phyloP scores from a whole-genome alignment of 2,113 vertebrate species.

The Phalacrocorax brasilianus region DNA sequence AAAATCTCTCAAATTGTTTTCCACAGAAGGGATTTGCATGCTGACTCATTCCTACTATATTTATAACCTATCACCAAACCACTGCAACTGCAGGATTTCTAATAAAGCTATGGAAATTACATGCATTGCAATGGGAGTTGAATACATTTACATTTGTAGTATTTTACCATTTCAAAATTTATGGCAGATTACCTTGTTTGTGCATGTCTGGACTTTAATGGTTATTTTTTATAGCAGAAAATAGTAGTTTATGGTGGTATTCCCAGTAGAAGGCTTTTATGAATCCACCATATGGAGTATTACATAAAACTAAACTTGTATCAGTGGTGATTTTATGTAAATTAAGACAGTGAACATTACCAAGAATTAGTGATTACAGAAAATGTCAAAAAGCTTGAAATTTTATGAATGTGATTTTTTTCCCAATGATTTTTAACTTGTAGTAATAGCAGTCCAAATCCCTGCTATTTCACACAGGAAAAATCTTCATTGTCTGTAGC shows the following conservation, averaged over 20 bases:
- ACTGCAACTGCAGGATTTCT: slow-evolving; percentile 74
- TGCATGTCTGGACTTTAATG: slow-evolving; percentile 80
- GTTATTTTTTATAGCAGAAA: slow-evolving; percentile 80
- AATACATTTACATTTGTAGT: slow-evolving; percentile 81
- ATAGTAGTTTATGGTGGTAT: slow-evolving; percentile 80
- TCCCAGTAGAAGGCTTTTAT: slow-evolving; percentile 80
- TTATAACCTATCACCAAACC: slow-evolving; percentile 76
- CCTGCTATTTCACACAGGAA: background rate
- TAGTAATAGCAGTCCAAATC: background rate
- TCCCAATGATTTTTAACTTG: background rate
- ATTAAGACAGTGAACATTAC: slow-evolving; percentile 63
- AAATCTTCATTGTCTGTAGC: background rate
- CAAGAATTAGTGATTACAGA: slow-evolving; percentile 69
- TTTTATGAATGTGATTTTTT: background rate
- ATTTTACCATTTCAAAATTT: slow-evolving; percentile 81
- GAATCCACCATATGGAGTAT: slow-evolving; percentile 77
- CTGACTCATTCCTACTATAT: slow-evolving; percentile 81
- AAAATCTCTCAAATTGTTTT: slow-evolving; percentile 78
- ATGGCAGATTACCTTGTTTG: slow-evolving; percentile 85
- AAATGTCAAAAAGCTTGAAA: slow-evolving; percentile 34
- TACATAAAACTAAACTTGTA: slow-evolving; percentile 73
- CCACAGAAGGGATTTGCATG: slow-evolving; percentile 78
- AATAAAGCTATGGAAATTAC: slow-evolving; percentile 82
- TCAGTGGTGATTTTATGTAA: slow-evolving; percentile 68
- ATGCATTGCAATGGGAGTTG: slow-evolving; percentile 74